Evolutionary conservation across 2,797 vertebrate species (phyloP).

Genomic region (Microcaecilia unicolor): DNA sequence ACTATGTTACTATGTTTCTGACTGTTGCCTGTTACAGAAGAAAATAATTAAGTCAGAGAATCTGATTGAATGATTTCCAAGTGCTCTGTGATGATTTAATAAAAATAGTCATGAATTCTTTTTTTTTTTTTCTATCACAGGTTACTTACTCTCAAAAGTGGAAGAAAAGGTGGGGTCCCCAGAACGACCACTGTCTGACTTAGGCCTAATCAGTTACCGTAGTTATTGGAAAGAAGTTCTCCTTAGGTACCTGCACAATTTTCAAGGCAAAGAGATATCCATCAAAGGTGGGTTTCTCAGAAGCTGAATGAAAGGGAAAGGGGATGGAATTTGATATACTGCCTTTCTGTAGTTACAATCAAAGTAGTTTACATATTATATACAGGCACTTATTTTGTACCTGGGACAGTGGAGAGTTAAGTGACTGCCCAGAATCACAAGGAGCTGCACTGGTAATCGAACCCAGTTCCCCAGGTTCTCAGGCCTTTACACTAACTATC

Average conservation of each 20-base stretch:
- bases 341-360: too few relatives aligned
- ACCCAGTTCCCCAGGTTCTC: too few relatives aligned
- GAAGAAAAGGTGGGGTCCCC: conserved; percentile 92
- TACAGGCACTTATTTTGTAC: too few relatives aligned
- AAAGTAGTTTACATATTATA: too few relatives aligned
- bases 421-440: too few relatives aligned
- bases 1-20: too few relatives aligned
- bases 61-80: neutral
- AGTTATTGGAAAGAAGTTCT: conserved; percentile 97
- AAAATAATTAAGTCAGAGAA: neutral
- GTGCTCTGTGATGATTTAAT: conserved; percentile 1
- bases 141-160: conserved; percentile 80
- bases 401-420: too few relatives aligned
- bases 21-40: neutral
- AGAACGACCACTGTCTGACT: conserved; percentile 82
- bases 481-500: too few relatives aligned
- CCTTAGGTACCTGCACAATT: conserved; percentile 85
- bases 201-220: conserved; percentile 89
- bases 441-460: too few relatives aligned
- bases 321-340: too few relatives aligned
- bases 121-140: conserved; percentile 28
- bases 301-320: too few relatives aligned
- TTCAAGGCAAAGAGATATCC: conserved; percentile 95
- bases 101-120: neutral
- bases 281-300: conserved; percentile 95